phyloP scores from a whole-genome alignment of 2,888 invertebrate species.

The Cylloceria caligata region DNA sequence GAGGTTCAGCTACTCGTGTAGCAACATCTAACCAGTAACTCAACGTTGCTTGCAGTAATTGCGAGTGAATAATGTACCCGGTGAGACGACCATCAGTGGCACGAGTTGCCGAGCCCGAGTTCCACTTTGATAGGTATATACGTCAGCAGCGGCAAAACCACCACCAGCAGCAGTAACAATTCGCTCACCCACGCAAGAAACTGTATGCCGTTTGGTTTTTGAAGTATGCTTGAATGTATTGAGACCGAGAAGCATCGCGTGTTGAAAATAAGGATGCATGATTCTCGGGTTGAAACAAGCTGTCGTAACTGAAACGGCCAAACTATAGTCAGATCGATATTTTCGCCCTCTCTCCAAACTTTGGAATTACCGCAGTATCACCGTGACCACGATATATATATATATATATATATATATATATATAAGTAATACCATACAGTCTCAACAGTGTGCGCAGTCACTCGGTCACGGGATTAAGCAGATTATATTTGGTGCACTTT shows the following conservation, averaged over 20 bases:
- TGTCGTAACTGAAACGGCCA: neutral
- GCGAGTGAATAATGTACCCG: constrained; percentile 57
- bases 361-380: constrained; percentile 62
- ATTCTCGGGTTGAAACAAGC: constrained; percentile 50
- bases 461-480: constrained; percentile 70
- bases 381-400: constrained; percentile 15
- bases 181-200: constrained; percentile 38
- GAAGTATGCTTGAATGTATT: constrained; percentile 17
- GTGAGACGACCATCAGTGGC: constrained; percentile 47
- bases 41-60: constrained; percentile 47
- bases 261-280: constrained; percentile 64
- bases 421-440: constrained; percentile 28
- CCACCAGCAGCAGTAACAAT: constrained; percentile 24
- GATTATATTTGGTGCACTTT: constrained; percentile 62
- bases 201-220: constrained; percentile 26
- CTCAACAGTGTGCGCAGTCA: constrained; percentile 60
- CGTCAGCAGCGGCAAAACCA: no score
- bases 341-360: constrained; percentile 63
- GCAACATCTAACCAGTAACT: neutral
- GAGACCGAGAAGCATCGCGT: constrained; percentile 58
- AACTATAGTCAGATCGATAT: constrained; percentile 52
- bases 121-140: neutral
- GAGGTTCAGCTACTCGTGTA: constrained; percentile 13
- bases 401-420: constrained; percentile 3
- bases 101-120: constrained; percentile 19